Base-by-base conservation (phyloP, 2,797 vertebrate species). In the Lophotriccus pileatus region DNA sequence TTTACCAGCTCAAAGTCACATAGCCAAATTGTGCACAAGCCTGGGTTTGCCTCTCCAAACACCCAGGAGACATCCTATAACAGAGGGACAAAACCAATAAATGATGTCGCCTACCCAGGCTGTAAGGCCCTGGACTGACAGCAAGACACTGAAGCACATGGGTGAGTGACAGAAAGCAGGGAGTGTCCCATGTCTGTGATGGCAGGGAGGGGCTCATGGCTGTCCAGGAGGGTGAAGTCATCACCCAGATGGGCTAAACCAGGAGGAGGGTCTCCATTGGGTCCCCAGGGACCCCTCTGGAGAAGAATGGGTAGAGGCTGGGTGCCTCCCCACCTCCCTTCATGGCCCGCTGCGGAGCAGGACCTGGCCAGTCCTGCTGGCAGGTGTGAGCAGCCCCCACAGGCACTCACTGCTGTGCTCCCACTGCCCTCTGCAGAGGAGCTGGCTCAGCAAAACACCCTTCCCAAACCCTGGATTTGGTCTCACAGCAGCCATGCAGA, bases 191-290 rank as follows among this genome's bases (percentile, higher is more conserved):
- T 2, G 1, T 22, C 82, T 76, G 43, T 4, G 5, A 20, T 10
- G 62, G 73, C 2, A 4, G 2, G 0, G 68, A 58, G 62, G 1
- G 1, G 52, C 68, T 64, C 5, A 1, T 5, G 17, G 9, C 2
- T 49, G 43, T 50, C 62, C 2, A 2, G 59, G 55, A 50, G 62
- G 46, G 20, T 1, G 7, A 86, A 18, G 22, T 52, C 59, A 9
- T 63, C 47, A 23, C 39, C 18, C 47, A 52, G 30, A n/a, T 5
- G 41, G 46, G 56, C 41, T 84, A 28, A 64, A 46, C 16, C 2
- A 1, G 34, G 32, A 32, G 6, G 4, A 60, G 28, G 39, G 30
- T 44, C 24, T 37, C 30, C 27, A 25, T 0, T 7, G 1, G 8
- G 2, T 28, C 17, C 55, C 41, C 7, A 19, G 30, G 59, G 27